phyloP scores from a whole-genome alignment of 2,797 vertebrate species.

The Periophthalmus magnuspinnatus region DNA sequence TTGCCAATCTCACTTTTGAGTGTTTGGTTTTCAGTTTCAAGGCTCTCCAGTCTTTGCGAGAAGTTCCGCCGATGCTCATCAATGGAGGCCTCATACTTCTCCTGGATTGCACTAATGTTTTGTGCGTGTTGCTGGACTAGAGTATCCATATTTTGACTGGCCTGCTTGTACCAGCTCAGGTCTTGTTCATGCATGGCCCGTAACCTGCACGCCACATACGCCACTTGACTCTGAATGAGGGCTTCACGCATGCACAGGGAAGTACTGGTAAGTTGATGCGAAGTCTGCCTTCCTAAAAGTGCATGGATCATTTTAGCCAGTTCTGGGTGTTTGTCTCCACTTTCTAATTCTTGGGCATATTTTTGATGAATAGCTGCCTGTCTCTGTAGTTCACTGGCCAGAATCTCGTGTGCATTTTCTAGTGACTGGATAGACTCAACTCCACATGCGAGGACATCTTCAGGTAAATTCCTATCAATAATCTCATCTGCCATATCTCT shows the following conservation, averaged over 20 bases:
- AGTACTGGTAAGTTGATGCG: conserved; percentile 71
- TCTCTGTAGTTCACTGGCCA: conserved; percentile 86
- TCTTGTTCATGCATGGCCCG: conserved; percentile 83
- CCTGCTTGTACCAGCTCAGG: conserved; percentile 79
- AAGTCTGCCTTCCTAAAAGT: conserved; percentile 70
- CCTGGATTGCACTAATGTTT: conserved; percentile 77
- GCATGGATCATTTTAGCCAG: conserved; percentile 78
- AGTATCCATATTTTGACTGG: conserved; percentile 75
- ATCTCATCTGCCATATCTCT: conserved; percentile 67
- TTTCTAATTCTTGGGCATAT: conserved; percentile 83
- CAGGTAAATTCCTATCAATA: conserved; percentile 68
- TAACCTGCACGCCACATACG: conserved; percentile 87
- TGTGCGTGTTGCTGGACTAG: conserved; percentile 83
- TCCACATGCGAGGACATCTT: conserved; percentile 44
- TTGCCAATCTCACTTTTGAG: conserved; percentile 82
- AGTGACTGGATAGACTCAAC: conserved; percentile 73
- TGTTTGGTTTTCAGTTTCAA: conserved; percentile 84
- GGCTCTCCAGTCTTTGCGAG: conserved; percentile 70
- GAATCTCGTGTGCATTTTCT: conserved; percentile 76
- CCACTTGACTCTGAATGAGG: conserved; percentile 89
- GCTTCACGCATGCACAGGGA: conserved; percentile 88
- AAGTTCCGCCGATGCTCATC: conserved; percentile 83
- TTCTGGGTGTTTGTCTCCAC: conserved; percentile 68
- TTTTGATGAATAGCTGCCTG: conserved; percentile 83
- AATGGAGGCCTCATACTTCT: conserved; percentile 83